Evolutionary conservation across 1,140 invertebrate species (phyloP).

Genomic region (Colletes gigas): DNA sequence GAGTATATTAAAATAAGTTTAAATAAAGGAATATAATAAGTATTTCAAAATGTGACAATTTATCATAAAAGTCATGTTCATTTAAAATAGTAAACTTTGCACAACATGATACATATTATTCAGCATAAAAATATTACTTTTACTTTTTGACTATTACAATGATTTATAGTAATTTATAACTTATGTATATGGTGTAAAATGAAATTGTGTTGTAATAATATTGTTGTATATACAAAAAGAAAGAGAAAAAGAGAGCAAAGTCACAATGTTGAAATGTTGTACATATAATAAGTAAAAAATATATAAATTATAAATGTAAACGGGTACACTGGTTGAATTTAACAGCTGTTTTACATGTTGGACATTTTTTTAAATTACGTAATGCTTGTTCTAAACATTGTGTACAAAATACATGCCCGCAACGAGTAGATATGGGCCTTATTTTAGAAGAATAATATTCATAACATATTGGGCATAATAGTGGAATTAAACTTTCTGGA

Average conservation of each 20-base stretch:
- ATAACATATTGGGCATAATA: slow-evolving; percentile 68
- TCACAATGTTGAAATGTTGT: neutral
- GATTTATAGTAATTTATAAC: neutral
- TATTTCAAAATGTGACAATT: neutral
- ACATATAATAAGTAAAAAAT: neutral
- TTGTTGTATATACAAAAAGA: neutral
- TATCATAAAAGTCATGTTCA: slow-evolving; percentile 11
- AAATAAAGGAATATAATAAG: slow-evolving; percentile 3
- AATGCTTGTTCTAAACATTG: slow-evolving; percentile 55
- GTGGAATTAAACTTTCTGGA: neutral
- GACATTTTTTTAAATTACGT: slow-evolving; percentile 58
- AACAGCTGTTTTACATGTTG: slow-evolving; percentile 57
- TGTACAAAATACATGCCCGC: slow-evolving; percentile 71
- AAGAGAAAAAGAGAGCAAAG: neutral
- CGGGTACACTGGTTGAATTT: slow-evolving; percentile 59
- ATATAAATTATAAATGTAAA: slow-evolving; percentile 64
- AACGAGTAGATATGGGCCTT: slow-evolving; percentile 64
- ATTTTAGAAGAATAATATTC: slow-evolving; percentile 57
- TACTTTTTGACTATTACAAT: neutral
- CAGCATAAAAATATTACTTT: neutral
- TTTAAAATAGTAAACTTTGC: neutral
- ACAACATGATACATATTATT: neutral
- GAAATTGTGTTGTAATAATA: neutral
- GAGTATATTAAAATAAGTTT: neutral
- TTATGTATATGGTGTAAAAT: neutral